phyloP scores from a whole-genome alignment of 1,140 invertebrate species.

The Acyrthosiphon pisum region DNA sequence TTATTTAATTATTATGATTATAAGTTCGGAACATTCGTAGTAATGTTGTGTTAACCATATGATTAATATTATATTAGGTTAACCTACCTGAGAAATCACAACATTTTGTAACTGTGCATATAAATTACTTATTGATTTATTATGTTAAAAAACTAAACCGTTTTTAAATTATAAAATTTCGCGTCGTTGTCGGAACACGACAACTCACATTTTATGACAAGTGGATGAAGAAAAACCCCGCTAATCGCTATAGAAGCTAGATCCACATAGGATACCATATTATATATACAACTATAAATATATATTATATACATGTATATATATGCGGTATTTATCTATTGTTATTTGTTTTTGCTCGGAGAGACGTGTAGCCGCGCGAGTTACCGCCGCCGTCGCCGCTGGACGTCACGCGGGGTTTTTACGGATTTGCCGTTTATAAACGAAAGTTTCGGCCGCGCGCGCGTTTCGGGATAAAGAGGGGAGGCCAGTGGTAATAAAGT shows the following conservation, averaged over 20 bases:
- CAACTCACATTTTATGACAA: neutral
- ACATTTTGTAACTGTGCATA: neutral
- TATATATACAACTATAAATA: too few species aligned
- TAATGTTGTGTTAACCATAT: neutral
- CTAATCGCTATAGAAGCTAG: neutral
- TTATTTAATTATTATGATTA: conserved; percentile 13
- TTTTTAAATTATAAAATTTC: neutral
- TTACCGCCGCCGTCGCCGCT: neutral
- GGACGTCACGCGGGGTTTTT: conserved; percentile 4
- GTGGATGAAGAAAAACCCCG: neutral
- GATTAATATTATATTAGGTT: neutral
- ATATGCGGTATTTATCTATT: neutral
- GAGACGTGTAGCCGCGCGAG: neutral
- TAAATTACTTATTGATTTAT: neutral
- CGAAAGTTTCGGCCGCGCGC: conserved; percentile 24
- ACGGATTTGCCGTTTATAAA: conserved; percentile 30
- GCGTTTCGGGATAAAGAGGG: conserved; percentile 34
- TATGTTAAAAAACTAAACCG: neutral
- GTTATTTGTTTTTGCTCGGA: neutral
- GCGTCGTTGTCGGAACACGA: neutral
- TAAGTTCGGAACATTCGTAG: neutral
- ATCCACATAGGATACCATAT: neutral
- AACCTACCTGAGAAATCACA: neutral
- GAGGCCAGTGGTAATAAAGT: conserved; percentile 53
- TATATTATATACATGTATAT: too few species aligned